Evolutionary conservation across 2,113 vertebrate species (phyloP).

Genomic region (Pteruthius melanotis): DNA sequence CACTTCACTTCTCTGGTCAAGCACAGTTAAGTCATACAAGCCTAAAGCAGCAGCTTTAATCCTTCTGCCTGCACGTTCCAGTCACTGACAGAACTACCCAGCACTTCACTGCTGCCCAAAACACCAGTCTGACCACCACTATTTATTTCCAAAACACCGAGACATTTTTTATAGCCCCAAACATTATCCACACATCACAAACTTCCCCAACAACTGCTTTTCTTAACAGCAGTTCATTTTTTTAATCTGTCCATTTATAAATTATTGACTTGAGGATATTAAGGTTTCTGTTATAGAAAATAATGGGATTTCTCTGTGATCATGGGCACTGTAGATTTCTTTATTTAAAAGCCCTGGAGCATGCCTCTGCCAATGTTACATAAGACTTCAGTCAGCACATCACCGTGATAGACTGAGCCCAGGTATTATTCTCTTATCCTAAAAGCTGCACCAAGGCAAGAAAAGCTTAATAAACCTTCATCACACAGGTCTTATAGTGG

Average conservation of each 20-base stretch:
- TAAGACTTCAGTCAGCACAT: not conserved
- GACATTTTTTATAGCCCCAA: not conserved
- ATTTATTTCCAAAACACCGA: not conserved
- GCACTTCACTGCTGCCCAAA: not conserved
- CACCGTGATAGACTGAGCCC: not conserved
- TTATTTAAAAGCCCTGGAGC: not conserved
- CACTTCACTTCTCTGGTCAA: not conserved
- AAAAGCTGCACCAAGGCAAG: not conserved
- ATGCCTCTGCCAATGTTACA: not conserved
- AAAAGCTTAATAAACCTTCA: not conserved
- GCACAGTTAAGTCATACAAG: not conserved
- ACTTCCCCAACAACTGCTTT: not conserved
- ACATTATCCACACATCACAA: not conserved
- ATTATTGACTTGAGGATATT: not conserved
- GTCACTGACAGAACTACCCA: not conserved
- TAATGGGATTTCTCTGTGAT: not conserved
- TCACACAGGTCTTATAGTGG: not conserved
- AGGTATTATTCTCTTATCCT: not conserved
- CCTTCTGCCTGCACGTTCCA: not conserved
- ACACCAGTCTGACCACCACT: not conserved
- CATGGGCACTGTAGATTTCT: not conserved
- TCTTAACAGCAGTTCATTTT: not conserved
- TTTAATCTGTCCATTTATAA: not conserved
- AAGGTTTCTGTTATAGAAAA: not conserved
- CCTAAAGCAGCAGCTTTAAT: not conserved